A percentile compares a stretch with the other conserved stretches of the same genome.
phyloP scores from a whole-genome alignment of 2,113 vertebrate genomes.

The Plecotus auritus region DNA sequence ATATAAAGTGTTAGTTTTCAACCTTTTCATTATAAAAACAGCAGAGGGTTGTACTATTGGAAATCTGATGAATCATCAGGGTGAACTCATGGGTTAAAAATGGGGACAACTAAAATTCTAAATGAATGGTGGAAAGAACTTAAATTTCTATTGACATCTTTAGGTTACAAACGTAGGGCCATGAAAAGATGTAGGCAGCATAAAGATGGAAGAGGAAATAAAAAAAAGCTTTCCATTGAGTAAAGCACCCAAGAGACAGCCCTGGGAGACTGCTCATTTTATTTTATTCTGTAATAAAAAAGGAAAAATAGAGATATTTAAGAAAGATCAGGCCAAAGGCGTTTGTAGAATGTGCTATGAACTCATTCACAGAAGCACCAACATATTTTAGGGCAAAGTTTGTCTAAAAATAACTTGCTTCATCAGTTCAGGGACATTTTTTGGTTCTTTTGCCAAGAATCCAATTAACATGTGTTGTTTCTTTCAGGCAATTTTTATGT shows the following conservation, averaged over 20 bases:
- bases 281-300: conserved; percentile 50
- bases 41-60: fast-evolving
- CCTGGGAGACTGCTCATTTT: conserved; percentile 25
- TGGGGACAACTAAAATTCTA: background rate
- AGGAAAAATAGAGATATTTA: conserved; percentile 31
- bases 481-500: conserved; percentile 18
- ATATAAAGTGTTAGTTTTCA: background rate
- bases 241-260: conserved; percentile 22
- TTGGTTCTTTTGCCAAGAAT: conserved; percentile 69
- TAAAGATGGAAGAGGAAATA: background rate
- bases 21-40: background rate
- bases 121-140: background rate
- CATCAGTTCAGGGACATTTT: conserved; percentile 59
- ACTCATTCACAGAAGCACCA: conserved; percentile 64
- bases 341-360: conserved; percentile 44
- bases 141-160: background rate
- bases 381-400: conserved; percentile 61
- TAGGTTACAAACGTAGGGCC: background rate
- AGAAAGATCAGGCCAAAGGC: conserved; percentile 42
- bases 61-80: background rate
- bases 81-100: conserved; percentile 19
- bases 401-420: conserved; percentile 74
- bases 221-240: background rate
- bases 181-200: background rate
- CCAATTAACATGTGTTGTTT: conserved; percentile 41